These are phyloP conservation scores for Sorex maritimensis DNA, from an alignment of 2,797 vertebrate species.

Conservation along the genomic window DNA sequence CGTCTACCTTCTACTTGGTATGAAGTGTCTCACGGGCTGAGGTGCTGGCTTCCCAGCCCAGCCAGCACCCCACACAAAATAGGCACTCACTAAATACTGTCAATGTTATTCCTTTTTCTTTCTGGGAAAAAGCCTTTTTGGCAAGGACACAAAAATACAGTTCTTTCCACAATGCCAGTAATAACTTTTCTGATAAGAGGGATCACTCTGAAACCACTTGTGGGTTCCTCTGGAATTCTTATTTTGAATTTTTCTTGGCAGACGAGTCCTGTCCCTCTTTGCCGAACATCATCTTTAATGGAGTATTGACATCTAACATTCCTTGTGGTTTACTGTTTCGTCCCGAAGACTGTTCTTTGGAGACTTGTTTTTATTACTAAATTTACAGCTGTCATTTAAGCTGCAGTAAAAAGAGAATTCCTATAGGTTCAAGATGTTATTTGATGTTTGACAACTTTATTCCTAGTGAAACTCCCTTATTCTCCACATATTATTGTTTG, in stretches of 20 bases:
- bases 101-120: slow-evolving; percentile 66
- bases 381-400: slow-evolving; percentile 62
- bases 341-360: slow-evolving; percentile 48
- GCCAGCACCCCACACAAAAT: neutral
- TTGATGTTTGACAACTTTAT: slow-evolving; percentile 50
- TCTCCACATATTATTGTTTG: neutral
- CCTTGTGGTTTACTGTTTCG: slow-evolving; percentile 46
- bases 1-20: neutral
- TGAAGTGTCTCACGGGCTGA: neutral
- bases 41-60: neutral
- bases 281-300: slow-evolving; percentile 64
- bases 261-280: slow-evolving; percentile 45
- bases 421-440: slow-evolving; percentile 45
- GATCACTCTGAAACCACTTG: slow-evolving; percentile 71
- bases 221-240: slow-evolving; percentile 73
- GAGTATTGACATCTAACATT: slow-evolving; percentile 70
- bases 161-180: slow-evolving; percentile 72
- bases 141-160: slow-evolving; percentile 72
- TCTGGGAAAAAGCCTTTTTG: slow-evolving; percentile 74
- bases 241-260: slow-evolving; percentile 76
- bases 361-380: slow-evolving; percentile 50
- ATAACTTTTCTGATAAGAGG: slow-evolving; percentile 78
- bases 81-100: slow-evolving; percentile 34
- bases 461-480: slow-evolving; percentile 51
- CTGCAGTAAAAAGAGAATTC: slow-evolving; percentile 53